Evolutionary conservation across 1,140 invertebrate species (phyloP).

Genomic region (Habropoda laboriosa): DNA sequence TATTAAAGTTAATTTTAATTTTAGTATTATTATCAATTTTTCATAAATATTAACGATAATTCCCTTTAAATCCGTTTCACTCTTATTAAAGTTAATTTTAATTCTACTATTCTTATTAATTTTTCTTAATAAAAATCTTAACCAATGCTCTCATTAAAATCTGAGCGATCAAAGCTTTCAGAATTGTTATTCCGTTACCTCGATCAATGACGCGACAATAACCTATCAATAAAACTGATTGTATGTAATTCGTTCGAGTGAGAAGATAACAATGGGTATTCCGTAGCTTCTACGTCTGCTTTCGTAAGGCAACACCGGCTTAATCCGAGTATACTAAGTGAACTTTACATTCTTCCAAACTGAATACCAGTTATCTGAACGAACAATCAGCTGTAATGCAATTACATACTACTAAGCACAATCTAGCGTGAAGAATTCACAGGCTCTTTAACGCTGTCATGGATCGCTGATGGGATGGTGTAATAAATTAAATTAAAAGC

Average conservation of each 20-base stretch:
- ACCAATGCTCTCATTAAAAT: background rate
- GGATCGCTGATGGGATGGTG: constrained; percentile 29
- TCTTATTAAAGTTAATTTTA: no score
- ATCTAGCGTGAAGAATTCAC: constrained; percentile 7
- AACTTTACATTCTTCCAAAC: background rate
- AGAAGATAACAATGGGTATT: background rate
- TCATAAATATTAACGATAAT: no score
- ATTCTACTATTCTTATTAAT: no score
- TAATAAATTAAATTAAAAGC: constrained; percentile 72
- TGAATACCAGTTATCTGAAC: background rate
- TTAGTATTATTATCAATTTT: no score
- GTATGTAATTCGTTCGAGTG: background rate
- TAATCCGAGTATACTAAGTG: background rate
- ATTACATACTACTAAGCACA: background rate
- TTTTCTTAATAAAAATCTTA: no score
- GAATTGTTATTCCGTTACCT: background rate
- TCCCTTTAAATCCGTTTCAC: no score
- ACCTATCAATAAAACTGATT: background rate
- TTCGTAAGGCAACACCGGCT: background rate
- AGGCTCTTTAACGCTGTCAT: constrained; percentile 1
- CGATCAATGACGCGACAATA: background rate
- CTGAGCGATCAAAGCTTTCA: background rate
- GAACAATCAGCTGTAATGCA: background rate
- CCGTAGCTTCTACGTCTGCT: background rate
- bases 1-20: no score